phyloP scores from a whole-genome alignment of 37 sponge, comb jelly and placozoan species.

The Chondrilla cf. caribensis region DNA sequence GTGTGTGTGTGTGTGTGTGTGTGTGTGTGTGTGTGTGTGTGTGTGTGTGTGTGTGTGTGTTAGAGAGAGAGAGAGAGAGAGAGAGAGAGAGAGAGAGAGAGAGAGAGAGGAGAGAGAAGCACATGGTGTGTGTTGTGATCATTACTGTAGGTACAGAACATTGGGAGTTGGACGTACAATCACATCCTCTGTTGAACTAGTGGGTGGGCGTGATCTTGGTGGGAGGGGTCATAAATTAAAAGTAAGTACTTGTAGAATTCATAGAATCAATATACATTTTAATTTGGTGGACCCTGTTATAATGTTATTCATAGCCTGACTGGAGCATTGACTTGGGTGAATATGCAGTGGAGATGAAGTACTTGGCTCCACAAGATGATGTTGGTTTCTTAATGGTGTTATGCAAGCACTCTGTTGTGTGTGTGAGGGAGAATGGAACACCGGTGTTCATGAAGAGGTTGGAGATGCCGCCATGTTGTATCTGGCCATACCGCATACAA shows the following conservation, averaged over 20 bases:
- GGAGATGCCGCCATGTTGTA: constrained; percentile 52
- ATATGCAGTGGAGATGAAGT: constrained; percentile 30
- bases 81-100: no score
- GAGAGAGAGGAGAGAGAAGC: no score
- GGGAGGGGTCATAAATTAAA: no score
- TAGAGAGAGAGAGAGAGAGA: no score
- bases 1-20: background rate
- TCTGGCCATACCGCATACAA: constrained; percentile 30
- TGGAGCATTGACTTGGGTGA: constrained; percentile 84
- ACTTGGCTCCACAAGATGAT: constrained; percentile 4
- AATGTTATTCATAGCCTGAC: constrained; percentile 43
- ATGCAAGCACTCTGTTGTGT: constrained; percentile 74
- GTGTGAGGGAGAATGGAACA: constrained; percentile 64
- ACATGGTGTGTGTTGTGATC: no score
- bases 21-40: background rate
- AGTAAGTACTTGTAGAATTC: no score
- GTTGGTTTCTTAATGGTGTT: constrained; percentile 27
- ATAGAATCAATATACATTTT: no score
- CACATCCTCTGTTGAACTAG: background rate
- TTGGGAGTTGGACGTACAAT: background rate
- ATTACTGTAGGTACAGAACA: constrained; percentile 14
- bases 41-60: background rate
- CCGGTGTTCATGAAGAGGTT: constrained; percentile 75
- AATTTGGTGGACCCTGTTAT: no score
- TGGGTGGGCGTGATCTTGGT: no score